phyloP scores from a whole-genome alignment of 2,113 vertebrate genomes.

The Lates calcarifer region DNA sequence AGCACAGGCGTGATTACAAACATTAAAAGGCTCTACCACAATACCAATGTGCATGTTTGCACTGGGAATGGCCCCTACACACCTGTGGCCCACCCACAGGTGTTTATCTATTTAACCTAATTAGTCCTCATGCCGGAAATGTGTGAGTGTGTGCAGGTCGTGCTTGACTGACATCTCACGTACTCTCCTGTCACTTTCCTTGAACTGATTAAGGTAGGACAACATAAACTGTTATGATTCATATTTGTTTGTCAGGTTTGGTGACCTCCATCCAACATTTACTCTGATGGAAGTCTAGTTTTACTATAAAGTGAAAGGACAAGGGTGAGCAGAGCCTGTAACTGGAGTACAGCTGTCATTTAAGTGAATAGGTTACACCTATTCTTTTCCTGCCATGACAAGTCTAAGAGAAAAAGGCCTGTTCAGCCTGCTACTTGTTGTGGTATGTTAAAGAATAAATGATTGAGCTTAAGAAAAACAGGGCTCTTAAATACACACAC shows the following conservation, averaged over 20 bases:
- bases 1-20: background rate
- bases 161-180: background rate
- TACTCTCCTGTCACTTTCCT: background rate
- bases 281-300: too few relatives aligned
- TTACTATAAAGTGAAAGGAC: too few relatives aligned
- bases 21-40: background rate
- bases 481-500: background rate
- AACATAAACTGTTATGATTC: slow-evolving; percentile 8
- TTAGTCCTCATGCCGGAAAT: background rate
- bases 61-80: background rate
- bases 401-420: background rate
- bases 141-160: background rate
- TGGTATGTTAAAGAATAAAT: background rate
- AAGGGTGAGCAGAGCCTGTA: too few relatives aligned
- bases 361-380: background rate
- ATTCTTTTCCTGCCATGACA: background rate
- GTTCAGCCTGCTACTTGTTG: background rate
- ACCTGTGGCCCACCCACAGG: background rate
- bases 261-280: too few relatives aligned
- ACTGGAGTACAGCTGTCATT: background rate
- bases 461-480: background rate
- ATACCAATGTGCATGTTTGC: background rate
- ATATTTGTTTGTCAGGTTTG: background rate
- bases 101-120: background rate
- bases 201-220: too few relatives aligned